A percentile compares a stretch with the other conserved stretches of the same genome.
phyloP scores from a whole-genome alignment of 2,797 vertebrate species.

The Poecilia wingei region DNA sequence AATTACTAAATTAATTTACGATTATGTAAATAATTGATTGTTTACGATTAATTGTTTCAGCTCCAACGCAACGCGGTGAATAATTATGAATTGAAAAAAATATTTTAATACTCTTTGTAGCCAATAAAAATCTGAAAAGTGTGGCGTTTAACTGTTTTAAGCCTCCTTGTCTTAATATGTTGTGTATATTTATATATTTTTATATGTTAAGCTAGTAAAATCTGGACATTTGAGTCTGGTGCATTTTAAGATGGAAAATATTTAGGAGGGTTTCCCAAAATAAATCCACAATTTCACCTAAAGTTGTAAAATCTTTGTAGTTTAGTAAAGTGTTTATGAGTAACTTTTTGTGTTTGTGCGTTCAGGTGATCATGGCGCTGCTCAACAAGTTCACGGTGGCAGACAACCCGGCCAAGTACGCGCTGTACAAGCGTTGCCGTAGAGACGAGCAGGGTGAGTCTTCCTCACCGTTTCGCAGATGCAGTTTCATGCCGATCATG shows the following conservation, averaged over 20 bases:
- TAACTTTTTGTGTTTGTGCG: neutral
- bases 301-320: neutral
- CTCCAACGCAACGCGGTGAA: no score
- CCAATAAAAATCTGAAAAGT: no score
- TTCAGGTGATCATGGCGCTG: slow-evolving; percentile 91
- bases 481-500: neutral
- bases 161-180: no score
- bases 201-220: neutral
- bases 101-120: no score
- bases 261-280: neutral
- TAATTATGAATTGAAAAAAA: no score
- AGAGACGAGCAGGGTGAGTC: slow-evolving; percentile 92
- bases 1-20: no score
- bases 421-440: slow-evolving; percentile 92
- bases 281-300: neutral
- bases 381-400: slow-evolving; percentile 92
- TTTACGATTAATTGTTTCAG: no score
- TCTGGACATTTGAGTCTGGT: neutral
- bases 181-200: no score
- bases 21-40: no score
- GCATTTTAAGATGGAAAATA: neutral
- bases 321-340: neutral
- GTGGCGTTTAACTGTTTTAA: no score
- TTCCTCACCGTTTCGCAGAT: neutral
- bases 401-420: slow-evolving; percentile 96